Evolutionary conservation across 1,140 invertebrate species (phyloP).

Genomic region (Uloborus diversus): DNA sequence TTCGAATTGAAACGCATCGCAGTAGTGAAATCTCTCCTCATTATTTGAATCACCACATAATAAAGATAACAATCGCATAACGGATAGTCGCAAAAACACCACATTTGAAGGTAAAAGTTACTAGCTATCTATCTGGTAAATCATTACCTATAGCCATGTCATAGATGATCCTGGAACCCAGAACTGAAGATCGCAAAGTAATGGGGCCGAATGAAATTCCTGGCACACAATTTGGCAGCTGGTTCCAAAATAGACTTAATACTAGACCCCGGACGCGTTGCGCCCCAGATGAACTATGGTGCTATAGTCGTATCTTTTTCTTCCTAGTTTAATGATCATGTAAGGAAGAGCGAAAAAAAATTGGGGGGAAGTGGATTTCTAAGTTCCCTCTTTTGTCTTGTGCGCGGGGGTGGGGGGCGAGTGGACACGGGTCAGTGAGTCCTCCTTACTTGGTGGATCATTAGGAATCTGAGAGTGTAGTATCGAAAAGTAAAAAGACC

Average conservation of each 20-base stretch:
- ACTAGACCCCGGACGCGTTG: conserved; percentile 19
- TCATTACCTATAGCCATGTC: no score
- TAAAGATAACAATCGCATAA: no score
- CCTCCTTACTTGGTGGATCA: conserved; percentile 46
- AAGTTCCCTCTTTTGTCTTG: neutral
- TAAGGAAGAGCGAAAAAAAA: neutral
- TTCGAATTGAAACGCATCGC: no score
- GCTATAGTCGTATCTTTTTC: conserved; percentile 12
- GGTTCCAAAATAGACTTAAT: conserved; percentile 32
- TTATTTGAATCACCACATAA: no score
- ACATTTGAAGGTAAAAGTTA: no score
- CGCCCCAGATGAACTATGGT: conserved; percentile 10
- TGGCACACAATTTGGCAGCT: conserved; percentile 32
- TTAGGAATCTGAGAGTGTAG: conserved; percentile 33
- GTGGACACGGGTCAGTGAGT: conserved; percentile 49
- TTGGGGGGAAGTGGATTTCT: neutral
- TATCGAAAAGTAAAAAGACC: conserved; percentile 39
- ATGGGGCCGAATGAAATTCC: conserved; percentile 40
- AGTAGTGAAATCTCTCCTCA: no score
- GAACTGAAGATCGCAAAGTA: no score
- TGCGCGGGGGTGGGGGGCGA: neutral
- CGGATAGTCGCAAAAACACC: no score
- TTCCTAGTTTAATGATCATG: conserved; percentile 38
- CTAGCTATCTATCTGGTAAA: no score
- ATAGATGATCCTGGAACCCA: no score